phyloP scores from a whole-genome alignment of 2,797 vertebrate species.

The Microhierax caerulescens region DNA sequence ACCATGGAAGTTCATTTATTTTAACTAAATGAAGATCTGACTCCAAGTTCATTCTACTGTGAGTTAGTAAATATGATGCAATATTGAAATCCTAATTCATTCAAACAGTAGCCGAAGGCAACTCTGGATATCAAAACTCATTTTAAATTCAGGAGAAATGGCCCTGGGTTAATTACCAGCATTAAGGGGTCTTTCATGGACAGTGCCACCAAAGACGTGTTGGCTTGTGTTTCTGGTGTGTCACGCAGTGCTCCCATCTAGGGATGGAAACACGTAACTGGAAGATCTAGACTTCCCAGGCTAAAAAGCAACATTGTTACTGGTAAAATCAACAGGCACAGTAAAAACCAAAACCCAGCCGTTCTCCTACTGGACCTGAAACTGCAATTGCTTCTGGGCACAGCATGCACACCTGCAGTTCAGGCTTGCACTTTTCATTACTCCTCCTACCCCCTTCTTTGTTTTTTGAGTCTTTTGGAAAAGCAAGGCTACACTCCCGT shows the following conservation, averaged over 20 bases:
- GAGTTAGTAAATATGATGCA: neutral
- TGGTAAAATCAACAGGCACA: neutral
- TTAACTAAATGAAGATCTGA: slow-evolving; percentile 41
- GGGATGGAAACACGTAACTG: neutral
- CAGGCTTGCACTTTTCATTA: neutral
- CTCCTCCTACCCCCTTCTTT: neutral
- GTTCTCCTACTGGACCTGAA: neutral
- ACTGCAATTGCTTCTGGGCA: neutral
- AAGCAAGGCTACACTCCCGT: neutral
- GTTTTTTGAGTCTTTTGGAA: neutral
- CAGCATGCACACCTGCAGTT: neutral
- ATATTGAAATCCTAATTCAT: neutral
- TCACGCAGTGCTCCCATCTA: neutral
- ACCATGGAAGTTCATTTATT: neutral
- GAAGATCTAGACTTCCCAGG: neutral
- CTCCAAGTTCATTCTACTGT: neutral
- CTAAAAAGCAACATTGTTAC: neutral
- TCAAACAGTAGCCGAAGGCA: slow-evolving; percentile 20
- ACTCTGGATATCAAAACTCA: neutral
- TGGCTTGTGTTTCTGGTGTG: neutral
- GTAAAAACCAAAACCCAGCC: fast-evolving
- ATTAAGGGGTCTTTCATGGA: neutral
- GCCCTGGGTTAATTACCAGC: neutral
- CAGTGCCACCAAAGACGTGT: neutral
- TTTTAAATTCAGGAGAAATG: neutral